Evolutionary conservation across 2,113 vertebrate species (phyloP), one percentile per base, ranked within the genome.

Genomic region (Atlantisia rogersi): DNA sequence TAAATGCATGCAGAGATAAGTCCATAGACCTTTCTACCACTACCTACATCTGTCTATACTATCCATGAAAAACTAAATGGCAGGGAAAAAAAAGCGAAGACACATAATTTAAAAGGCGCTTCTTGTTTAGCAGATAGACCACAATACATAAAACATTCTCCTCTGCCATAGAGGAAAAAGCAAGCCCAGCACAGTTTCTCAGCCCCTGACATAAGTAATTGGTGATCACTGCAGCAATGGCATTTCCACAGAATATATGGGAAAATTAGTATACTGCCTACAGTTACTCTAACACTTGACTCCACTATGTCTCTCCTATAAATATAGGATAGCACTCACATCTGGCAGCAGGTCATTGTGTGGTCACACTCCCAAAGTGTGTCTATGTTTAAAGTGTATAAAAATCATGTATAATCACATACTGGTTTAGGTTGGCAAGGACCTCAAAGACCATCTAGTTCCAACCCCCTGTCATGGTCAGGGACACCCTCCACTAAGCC

Each of bases 141-240:
- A 12, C 31, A 40, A 35, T 3, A 73, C 10, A 26, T n/a, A 77
- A 74, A 82, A 73, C 5, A 16, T 37, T 39, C 24, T 65, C 13
- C 7, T 59, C 25, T 83, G 39, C 28, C 35, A 37, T 26, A 53
- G 17, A 64, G 13, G 37, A 60, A 74, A 44, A 4, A 83, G 35
- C 26, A 91, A 84, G 31, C 20, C 22, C 0, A 0, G 52, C 15
- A 59, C 26, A 52, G 12, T 25, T 68, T 26, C 44, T 91, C 59
- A 46, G 39, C 48, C 83, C 31, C 24, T 65, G 26, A n/a, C 3
- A 4, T 39, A 17, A 21, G 32, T 32, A 79, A 44, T 29, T 8
- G 7, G 12, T 0, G 0, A 63, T 82, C 44, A 60, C 14, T 70
- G 35, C 64, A 53, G 48, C 50, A 88, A 58, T 2, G 1, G 40